Percentiles rank a stretch among this genome's conserved stretches.
Evolutionary conservation across 1,140 invertebrate species (phyloP).

Genomic region (Antheraea mylitta): DNA sequence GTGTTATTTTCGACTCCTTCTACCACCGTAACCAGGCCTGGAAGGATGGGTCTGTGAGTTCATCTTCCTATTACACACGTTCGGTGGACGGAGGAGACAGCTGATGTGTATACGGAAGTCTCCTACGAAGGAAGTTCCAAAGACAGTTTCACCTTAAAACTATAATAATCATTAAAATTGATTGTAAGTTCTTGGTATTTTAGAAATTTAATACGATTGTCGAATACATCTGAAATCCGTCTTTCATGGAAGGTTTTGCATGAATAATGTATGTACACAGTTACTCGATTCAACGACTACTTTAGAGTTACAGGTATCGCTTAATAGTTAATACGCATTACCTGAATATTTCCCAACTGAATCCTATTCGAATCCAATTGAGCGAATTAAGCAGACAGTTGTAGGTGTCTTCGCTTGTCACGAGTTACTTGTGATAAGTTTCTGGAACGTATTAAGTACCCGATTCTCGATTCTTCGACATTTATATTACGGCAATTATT

Average conservation of each 20-base stretch:
- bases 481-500: too few species aligned
- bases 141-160: too few species aligned
- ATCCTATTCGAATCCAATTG: slow-evolving; percentile 1
- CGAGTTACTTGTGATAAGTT: neutral
- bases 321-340: neutral
- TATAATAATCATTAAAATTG: too few species aligned
- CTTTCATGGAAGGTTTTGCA: neutral
- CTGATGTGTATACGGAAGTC: too few species aligned
- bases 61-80: too few species aligned
- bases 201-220: too few species aligned
- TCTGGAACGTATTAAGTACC: neutral
- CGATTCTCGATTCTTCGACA: neutral
- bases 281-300: neutral
- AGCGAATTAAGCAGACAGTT: slow-evolving; percentile 19
- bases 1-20: too few species aligned
- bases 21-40: too few species aligned
- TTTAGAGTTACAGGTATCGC: neutral
- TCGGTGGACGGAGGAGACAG: too few species aligned
- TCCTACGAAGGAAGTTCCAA: too few species aligned
- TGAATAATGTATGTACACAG: neutral
- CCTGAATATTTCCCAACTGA: neutral
- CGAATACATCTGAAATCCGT: neutral
- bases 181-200: too few species aligned
- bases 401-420: neutral
- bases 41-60: too few species aligned